These are phyloP conservation scores for Brachionus rotundiformis DNA, from an alignment of 1,140 invertebrate species.

Conservation along the genomic window DNA sequence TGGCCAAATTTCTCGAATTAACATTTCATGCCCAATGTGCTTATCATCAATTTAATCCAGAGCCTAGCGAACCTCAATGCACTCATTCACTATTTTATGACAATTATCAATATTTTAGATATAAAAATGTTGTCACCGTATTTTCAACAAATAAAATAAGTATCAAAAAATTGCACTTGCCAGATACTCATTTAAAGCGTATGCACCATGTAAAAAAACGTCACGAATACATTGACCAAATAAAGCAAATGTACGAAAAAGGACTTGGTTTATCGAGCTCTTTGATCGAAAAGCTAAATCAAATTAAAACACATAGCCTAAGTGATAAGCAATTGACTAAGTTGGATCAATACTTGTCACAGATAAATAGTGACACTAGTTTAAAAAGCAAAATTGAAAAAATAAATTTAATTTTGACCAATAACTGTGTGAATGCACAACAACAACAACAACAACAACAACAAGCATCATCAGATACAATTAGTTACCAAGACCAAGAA, in stretches of 20 bases:
- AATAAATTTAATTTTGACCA: constrained; percentile 48
- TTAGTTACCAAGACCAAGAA: background rate
- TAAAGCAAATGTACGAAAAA: constrained; percentile 10
- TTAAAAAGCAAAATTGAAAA: constrained; percentile 36
- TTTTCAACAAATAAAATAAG: constrained; percentile 22
- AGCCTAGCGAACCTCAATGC: constrained; percentile 68
- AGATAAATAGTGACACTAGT: background rate
- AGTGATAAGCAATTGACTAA: constrained; percentile 45
- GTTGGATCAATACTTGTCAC: constrained; percentile 16
- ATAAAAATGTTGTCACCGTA: constrained; percentile 49
- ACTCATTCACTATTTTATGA: constrained; percentile 84
- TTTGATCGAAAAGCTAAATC: constrained; percentile 17
- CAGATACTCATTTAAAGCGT: background rate
- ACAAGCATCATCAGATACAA: too few species aligned
- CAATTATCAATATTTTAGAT: constrained; percentile 82
- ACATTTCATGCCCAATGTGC: constrained; percentile 72
- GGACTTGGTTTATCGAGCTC: background rate
- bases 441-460: too few species aligned
- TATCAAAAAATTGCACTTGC: constrained; percentile 9
- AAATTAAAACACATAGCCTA: background rate
- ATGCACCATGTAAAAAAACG: background rate
- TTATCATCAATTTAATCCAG: constrained; percentile 71
- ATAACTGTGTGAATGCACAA: too few species aligned
- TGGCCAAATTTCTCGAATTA: constrained; percentile 85
- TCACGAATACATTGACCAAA: constrained; percentile 24